Conservation (phyloP, 2,888 invertebrate species). For the Linhomoeus sp. region DNA sequence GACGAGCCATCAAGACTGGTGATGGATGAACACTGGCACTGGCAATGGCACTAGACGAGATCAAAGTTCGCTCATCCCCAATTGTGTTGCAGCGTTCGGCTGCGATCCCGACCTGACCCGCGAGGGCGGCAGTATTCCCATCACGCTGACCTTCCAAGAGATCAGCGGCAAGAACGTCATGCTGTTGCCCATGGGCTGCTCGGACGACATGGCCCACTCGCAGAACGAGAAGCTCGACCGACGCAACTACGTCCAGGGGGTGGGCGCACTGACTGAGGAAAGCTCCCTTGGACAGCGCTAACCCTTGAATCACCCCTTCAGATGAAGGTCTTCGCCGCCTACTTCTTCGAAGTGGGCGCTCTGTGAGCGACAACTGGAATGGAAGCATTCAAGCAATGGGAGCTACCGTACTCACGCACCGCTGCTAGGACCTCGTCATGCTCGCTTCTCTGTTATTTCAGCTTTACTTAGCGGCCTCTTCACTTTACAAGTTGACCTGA, state of each 20-base stretch:
- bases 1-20: constrained; percentile 33
- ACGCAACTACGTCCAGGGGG: constrained; percentile 79
- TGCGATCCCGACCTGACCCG: constrained; percentile 80
- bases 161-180: constrained; percentile 58
- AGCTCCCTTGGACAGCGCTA: too few relatives aligned
- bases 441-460: too few relatives aligned
- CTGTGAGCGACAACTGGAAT: too few relatives aligned
- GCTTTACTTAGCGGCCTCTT: too few relatives aligned
- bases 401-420: too few relatives aligned
- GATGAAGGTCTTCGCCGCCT: constrained; percentile 20
- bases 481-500: too few relatives aligned
- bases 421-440: too few relatives aligned
- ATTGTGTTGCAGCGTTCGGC: constrained; percentile 46
- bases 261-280: too few relatives aligned
- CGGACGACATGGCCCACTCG: constrained; percentile 97
- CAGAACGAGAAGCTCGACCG: constrained; percentile 87
- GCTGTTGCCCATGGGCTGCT: constrained; percentile 75
- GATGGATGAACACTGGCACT: constrained; percentile 2
- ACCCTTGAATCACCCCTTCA: neutral
- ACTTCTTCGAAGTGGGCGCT: constrained; percentile 20
- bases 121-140: constrained; percentile 93
- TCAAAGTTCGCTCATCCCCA: too few relatives aligned
- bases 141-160: constrained; percentile 53
- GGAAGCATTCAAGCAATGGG: neutral
- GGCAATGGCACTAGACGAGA: too few relatives aligned